Conservation (phyloP, 2,888 invertebrate genomes). For the Carterocephalus palaemon region DNA sequence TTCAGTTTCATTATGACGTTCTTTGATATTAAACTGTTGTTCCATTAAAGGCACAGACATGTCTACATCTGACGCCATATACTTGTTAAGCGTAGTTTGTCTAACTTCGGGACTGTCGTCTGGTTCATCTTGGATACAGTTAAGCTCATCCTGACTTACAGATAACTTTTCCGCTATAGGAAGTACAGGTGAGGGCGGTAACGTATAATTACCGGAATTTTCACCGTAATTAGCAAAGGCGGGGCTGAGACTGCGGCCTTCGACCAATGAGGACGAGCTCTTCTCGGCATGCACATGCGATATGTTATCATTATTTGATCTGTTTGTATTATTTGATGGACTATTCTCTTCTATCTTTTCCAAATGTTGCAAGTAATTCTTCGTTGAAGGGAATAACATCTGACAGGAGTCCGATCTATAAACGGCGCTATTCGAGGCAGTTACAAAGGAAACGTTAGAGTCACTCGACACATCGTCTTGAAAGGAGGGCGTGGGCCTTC, state of each 20-base stretch:
- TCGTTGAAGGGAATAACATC: slow-evolving; percentile 45
- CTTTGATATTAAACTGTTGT: slow-evolving; percentile 47
- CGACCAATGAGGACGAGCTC: slow-evolving; percentile 24
- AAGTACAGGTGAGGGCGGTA: slow-evolving; percentile 63
- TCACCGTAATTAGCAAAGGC: slow-evolving; percentile 31
- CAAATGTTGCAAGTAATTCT: slow-evolving; percentile 34
- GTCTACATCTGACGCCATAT: slow-evolving; percentile 47
- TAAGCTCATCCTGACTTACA: slow-evolving; percentile 46
- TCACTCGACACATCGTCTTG: slow-evolving; percentile 43
- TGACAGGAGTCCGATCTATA: slow-evolving; percentile 64
- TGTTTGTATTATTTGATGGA: slow-evolving; percentile 30
- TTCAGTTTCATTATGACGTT: slow-evolving; percentile 26
- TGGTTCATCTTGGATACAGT: slow-evolving; percentile 45
- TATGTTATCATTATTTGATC: slow-evolving; percentile 8
- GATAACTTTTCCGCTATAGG: slow-evolving; percentile 67
- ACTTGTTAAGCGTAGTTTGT: slow-evolving; percentile 39
- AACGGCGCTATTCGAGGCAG: slow-evolving; percentile 40
- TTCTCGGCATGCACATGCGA: slow-evolving; percentile 13
- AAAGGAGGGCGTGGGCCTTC: slow-evolving; percentile 19
- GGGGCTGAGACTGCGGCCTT: slow-evolving; percentile 11
- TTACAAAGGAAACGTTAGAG: slow-evolving; percentile 45
- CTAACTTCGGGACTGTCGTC: slow-evolving; percentile 28
- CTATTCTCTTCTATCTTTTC: slow-evolving; percentile 49
- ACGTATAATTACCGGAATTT: slow-evolving; percentile 56
- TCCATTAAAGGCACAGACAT: slow-evolving; percentile 58